A percentile compares a stretch with the other conserved stretches of the same genome.
Evolutionary conservation across 2,888 invertebrate species (phyloP).

Genomic region (Idaea biselata): DNA sequence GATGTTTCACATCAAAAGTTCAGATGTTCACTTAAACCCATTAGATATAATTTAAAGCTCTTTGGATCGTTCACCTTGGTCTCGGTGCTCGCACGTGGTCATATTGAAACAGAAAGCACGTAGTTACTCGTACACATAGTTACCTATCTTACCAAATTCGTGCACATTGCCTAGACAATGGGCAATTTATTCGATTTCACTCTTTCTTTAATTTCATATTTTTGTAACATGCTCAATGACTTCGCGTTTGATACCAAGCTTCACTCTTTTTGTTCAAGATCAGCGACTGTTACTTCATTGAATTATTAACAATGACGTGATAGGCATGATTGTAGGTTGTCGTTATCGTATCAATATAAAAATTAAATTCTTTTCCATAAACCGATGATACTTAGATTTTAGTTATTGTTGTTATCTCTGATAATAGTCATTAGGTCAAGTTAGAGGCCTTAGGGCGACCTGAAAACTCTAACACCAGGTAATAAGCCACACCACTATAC

Average conservation of each 20-base stretch:
- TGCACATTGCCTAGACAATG: conserved; percentile 71
- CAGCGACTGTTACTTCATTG: background rate
- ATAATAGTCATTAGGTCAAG: too few relatives aligned
- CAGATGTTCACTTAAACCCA: too few relatives aligned
- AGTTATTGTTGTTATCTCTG: too few relatives aligned
- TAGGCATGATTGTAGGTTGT: background rate
- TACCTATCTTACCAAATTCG: conserved; percentile 57
- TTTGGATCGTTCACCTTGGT: conserved; percentile 15
- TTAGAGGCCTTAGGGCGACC: too few relatives aligned
- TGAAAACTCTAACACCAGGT: too few relatives aligned
- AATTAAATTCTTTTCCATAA: too few relatives aligned
- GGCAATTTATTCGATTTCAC: conserved; percentile 78
- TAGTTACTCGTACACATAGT: conserved; percentile 27
- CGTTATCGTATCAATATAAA: background rate
- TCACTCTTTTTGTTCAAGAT: conserved; percentile 5
- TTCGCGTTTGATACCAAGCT: conserved; percentile 3
- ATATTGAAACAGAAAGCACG: conserved; percentile 70
- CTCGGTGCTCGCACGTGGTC: conserved; percentile 46
- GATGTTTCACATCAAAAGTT: too few relatives aligned
- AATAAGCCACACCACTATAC: too few relatives aligned
- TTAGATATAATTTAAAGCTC: background rate
- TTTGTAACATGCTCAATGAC: conserved; percentile 31
- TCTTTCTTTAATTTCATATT: conserved; percentile 74
- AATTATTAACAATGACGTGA: background rate
- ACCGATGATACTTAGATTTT: too few relatives aligned